Evolutionary conservation across 2,797 vertebrate genomes (phyloP).

Genomic region (Myotis findleyi): DNA sequence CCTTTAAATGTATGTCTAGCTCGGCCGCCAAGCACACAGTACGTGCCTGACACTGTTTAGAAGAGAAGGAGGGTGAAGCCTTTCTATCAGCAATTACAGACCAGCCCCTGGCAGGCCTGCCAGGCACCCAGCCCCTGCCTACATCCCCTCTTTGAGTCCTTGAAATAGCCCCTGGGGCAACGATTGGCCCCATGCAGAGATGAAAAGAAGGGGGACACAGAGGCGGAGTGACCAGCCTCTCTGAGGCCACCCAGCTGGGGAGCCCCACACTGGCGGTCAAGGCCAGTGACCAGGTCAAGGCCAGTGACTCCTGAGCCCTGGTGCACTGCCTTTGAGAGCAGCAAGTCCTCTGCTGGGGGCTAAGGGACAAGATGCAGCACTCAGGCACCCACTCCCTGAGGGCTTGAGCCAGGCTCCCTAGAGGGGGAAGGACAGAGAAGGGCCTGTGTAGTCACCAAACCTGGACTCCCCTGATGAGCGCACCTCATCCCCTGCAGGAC

Average conservation of each 20-base stretch:
- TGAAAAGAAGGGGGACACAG: neutral
- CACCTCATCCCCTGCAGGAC: neutral
- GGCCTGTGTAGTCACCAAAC: accelerated
- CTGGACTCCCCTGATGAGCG: accelerated
- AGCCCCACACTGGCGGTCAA: neutral
- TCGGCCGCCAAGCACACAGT: neutral
- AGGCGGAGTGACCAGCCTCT: neutral
- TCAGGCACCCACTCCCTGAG: neutral
- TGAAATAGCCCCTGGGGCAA: accelerated
- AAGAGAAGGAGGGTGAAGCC: neutral
- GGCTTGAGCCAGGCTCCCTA: neutral
- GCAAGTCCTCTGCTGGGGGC: neutral
- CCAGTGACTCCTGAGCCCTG: neutral
- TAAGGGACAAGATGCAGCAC: neutral
- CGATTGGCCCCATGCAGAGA: accelerated
- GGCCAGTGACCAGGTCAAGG: neutral
- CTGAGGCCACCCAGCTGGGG: neutral
- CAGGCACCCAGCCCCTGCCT: neutral
- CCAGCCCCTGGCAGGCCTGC: neutral
- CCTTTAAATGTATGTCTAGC: neutral
- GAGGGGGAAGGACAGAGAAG: neutral
- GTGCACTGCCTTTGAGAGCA: neutral
- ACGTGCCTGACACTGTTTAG: neutral
- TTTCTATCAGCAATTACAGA: neutral
- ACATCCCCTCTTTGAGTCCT: neutral